Percentiles rank a stretch among this genome's conserved stretches.
These are phyloP conservation scores for Cryptotermes secundus DNA, from an alignment of 1,140 invertebrate genomes.

Conservation along the genomic window DNA sequence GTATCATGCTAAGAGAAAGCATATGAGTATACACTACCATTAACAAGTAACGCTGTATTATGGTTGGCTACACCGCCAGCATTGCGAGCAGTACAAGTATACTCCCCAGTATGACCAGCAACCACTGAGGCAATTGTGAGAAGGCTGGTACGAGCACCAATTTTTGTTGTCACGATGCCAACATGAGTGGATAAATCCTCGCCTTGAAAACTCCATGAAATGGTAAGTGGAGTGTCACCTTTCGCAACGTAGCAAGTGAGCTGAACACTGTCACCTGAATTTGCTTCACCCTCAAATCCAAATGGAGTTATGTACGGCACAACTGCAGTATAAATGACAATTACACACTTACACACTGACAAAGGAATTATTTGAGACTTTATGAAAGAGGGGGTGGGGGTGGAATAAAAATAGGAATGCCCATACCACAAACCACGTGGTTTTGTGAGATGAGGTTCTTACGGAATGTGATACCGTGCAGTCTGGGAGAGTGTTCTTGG, in stretches of 20 bases:
- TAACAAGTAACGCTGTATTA: slow-evolving; percentile 61
- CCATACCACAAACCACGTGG: too few species aligned
- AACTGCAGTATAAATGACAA: slow-evolving; percentile 32
- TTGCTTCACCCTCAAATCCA: slow-evolving; percentile 46
- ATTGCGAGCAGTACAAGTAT: slow-evolving; percentile 70
- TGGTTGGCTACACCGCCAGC: slow-evolving; percentile 60
- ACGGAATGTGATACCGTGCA: too few species aligned
- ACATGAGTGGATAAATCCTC: slow-evolving; percentile 36
- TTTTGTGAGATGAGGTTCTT: too few species aligned
- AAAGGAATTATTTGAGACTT: too few species aligned
- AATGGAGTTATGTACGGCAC: slow-evolving; percentile 41
- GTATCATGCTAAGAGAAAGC: slow-evolving; percentile 75
- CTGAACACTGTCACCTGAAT: slow-evolving; percentile 52
- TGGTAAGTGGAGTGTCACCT: slow-evolving; percentile 46
- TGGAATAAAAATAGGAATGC: too few species aligned
- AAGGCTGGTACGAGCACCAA: slow-evolving; percentile 70
- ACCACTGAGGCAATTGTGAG: slow-evolving; percentile 76
- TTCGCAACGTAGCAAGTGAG: slow-evolving; percentile 43
- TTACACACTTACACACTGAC: too few species aligned
- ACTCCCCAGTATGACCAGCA: slow-evolving; percentile 72
- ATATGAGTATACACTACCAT: slow-evolving; percentile 60
- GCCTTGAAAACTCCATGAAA: slow-evolving; percentile 44
- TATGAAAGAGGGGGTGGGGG: too few species aligned
- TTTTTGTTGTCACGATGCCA: slow-evolving; percentile 49
- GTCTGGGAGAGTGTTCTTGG: too few species aligned